These are phyloP conservation scores for Syrrhaptes paradoxus DNA, from an alignment of 2,113 vertebrate genomes.

Conservation along the genomic window DNA sequence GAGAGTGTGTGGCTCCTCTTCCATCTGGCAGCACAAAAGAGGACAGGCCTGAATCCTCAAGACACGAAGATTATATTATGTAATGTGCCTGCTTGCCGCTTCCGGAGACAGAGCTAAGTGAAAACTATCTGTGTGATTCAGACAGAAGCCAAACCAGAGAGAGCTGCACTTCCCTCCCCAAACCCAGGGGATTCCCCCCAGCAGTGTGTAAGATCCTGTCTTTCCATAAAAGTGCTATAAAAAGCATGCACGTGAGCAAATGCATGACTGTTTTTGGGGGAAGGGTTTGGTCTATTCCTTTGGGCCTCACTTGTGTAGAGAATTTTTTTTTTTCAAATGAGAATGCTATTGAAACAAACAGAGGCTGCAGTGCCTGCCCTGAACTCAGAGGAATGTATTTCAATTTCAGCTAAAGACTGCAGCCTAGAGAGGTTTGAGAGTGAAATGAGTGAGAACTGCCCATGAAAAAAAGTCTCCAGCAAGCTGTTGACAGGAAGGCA, in stretches of 20 bases:
- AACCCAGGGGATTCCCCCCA: background rate
- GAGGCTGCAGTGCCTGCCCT: background rate
- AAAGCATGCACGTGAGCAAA: background rate
- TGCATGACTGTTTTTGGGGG: accelerated
- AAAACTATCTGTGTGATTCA: background rate
- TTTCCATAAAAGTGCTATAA: background rate
- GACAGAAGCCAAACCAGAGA: background rate
- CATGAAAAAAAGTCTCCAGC: background rate
- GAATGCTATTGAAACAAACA: background rate
- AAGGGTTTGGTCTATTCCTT: background rate
- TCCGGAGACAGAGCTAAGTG: background rate
- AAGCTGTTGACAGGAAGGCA: background rate
- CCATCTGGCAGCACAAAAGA: constrained; percentile 68
- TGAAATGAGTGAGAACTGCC: background rate
- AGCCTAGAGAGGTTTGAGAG: background rate
- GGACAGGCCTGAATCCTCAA: constrained; percentile 66
- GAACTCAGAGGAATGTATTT: background rate
- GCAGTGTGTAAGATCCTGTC: background rate
- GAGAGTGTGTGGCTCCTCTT: constrained; percentile 18
- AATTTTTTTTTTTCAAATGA: background rate
- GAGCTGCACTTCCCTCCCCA: background rate
- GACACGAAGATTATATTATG: constrained; percentile 50
- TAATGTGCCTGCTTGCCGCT: background rate
- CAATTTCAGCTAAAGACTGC: background rate
- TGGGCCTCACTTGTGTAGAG: background rate